Evolutionary conservation across 2,888 invertebrate genomes (phyloP).

Genomic region (Scaptomyza polygonia): DNA sequence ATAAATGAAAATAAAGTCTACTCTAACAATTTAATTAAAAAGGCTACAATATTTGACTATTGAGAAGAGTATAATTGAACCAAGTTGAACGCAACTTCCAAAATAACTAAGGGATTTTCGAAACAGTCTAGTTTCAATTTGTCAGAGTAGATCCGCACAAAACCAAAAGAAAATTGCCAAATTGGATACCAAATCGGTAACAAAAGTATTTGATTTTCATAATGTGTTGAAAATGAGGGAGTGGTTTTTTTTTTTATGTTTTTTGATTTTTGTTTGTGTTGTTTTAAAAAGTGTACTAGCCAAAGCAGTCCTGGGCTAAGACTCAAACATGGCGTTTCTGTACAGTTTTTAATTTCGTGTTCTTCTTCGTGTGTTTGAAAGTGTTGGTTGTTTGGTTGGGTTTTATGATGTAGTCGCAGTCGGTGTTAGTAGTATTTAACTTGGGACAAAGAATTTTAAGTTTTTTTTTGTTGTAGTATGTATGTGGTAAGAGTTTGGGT

Average conservation of each 20-base stretch:
- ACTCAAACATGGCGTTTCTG: too few relatives aligned
- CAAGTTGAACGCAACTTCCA: neutral
- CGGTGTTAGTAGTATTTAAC: neutral
- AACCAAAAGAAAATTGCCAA: neutral
- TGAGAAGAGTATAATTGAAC: too few relatives aligned
- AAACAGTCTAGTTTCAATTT: neutral
- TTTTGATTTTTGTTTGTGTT: too few relatives aligned
- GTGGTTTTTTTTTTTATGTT: too few relatives aligned
- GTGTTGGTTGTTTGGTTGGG: too few relatives aligned
- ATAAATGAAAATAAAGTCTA: too few relatives aligned
- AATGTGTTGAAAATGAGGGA: too few relatives aligned
- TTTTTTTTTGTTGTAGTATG: neutral
- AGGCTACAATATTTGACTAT: too few relatives aligned
- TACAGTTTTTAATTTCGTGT: too few relatives aligned
- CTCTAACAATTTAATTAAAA: too few relatives aligned
- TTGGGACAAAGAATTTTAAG: neutral
- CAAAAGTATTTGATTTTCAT: neutral
- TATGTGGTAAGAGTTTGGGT: neutral
- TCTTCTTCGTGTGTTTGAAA: too few relatives aligned
- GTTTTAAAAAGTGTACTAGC: neutral
- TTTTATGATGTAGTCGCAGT: neutral
- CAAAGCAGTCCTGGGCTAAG: too few relatives aligned
- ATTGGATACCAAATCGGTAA: neutral
- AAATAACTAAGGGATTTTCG: neutral
- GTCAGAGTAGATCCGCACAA: neutral